Evolutionary conservation across 2,888 invertebrate genomes (phyloP).

Genomic region (Drosophila limbata): DNA sequence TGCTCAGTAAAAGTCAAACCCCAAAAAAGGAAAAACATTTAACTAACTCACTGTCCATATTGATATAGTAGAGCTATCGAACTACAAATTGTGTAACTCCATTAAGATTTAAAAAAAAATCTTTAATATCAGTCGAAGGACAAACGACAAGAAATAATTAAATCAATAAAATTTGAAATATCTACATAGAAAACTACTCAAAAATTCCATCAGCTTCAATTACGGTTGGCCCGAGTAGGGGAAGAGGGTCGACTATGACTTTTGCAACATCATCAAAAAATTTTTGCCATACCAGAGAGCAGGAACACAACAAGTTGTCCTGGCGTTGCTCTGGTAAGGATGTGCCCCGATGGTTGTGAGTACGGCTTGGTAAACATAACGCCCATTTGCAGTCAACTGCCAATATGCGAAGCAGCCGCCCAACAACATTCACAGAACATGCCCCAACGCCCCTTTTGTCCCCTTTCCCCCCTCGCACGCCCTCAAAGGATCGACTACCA

Average conservation of each 20-base stretch:
- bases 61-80: neutral
- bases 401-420: conserved; percentile 72
- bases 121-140: conserved; percentile 42
- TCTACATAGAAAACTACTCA: conserved; percentile 66
- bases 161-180: conserved; percentile 77
- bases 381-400: conserved; percentile 80
- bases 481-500: conserved; percentile 36
- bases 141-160: conserved; percentile 66
- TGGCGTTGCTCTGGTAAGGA: conserved; percentile 42
- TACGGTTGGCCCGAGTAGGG: conserved; percentile 38
- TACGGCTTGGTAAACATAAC: conserved; percentile 68
- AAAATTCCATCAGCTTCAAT: conserved; percentile 78
- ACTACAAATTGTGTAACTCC: conserved; percentile 21
- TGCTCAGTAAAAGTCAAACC: conserved; percentile 25
- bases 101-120: conserved; percentile 25
- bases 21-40: conserved; percentile 16
- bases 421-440: conserved; percentile 56
- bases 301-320: conserved; percentile 50
- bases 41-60: neutral
- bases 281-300: conserved; percentile 64
- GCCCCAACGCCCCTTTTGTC: conserved; percentile 25
- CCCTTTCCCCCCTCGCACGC: no score
- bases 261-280: conserved; percentile 79
- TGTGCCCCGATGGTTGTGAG: conserved; percentile 24
- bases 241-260: conserved; percentile 45